Evolutionary conservation across 2,888 invertebrate genomes (phyloP).

Genomic region (Aleiodes testaceus): DNA sequence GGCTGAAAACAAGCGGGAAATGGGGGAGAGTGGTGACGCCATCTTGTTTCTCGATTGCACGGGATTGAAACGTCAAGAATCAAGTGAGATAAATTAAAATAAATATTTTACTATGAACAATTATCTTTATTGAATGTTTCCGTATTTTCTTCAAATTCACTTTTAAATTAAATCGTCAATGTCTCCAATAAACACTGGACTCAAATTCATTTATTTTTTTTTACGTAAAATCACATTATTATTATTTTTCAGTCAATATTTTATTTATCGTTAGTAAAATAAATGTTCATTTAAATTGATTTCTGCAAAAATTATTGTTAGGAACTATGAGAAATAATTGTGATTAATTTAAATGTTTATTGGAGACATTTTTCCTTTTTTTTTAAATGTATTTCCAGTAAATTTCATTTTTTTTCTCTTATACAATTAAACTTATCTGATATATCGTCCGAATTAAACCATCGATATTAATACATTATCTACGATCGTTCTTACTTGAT

Average conservation of each 20-base stretch:
- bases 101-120: conserved; percentile 52
- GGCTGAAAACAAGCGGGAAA: neutral
- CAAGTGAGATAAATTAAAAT: too few species aligned
- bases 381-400: conserved; percentile 18
- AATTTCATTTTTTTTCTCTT: conserved; percentile 22
- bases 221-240: conserved; percentile 27
- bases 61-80: too few species aligned
- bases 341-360: conserved; percentile 47
- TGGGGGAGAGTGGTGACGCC: neutral
- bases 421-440: conserved; percentile 51
- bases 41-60: too few species aligned
- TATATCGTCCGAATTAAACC: conserved; percentile 53
- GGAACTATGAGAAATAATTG: conserved; percentile 36
- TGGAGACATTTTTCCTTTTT: conserved; percentile 41
- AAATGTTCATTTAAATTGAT: conserved; percentile 11
- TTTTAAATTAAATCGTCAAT: conserved; percentile 48
- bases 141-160: neutral
- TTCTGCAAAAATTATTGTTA: neutral
- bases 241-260: neutral
- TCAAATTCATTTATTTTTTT: conserved; percentile 35
- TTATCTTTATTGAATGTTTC: conserved; percentile 53
- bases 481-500: conserved; percentile 52
- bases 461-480: conserved; percentile 51
- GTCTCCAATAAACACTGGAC: conserved; percentile 51
- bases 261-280: conserved; percentile 23